Conservation (phyloP, 1,140 invertebrate species). For the Cheumatopsyche charites region DNA sequence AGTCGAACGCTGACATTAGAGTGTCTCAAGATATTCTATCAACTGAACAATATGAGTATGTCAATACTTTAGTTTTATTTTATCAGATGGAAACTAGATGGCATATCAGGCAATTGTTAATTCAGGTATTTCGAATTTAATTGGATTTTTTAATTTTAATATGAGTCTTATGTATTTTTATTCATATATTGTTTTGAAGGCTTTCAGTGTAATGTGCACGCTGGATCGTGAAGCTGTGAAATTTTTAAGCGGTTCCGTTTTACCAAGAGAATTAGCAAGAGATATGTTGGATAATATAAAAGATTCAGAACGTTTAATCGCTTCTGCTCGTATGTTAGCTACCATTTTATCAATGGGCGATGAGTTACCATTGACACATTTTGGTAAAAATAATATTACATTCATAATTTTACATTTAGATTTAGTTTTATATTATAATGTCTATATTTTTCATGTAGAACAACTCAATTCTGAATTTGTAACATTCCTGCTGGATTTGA, state of each 20-base stretch:
- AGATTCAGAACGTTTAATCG: conserved; percentile 72
- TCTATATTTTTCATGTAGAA: conserved; percentile 61
- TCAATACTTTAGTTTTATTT: conserved; percentile 81
- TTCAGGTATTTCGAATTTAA: conserved; percentile 58
- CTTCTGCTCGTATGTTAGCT: conserved; percentile 79
- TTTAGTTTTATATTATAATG: not conserved
- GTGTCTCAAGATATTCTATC: conserved; percentile 79
- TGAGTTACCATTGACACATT: conserved; percentile 81
- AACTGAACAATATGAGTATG: conserved; percentile 75
- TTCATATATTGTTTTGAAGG: conserved; percentile 57
- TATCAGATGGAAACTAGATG: conserved; percentile 92
- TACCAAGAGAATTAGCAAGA: conserved; percentile 85
- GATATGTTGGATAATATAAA: conserved; percentile 76
- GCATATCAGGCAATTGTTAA: conserved; percentile 78
- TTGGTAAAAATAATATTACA: conserved; percentile 62
- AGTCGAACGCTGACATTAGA: conserved; percentile 85
- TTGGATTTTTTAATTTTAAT: conserved; percentile 30
- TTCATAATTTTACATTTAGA: conserved; percentile 10
- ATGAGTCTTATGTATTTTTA: conserved; percentile 9
- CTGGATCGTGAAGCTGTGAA: conserved; percentile 79
- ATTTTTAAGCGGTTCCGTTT: conserved; percentile 82
- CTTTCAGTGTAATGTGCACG: conserved; percentile 85
- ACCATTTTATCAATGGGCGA: conserved; percentile 89
- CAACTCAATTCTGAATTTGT: conserved; percentile 82
- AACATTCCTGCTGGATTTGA: conserved; percentile 76